phyloP scores from a whole-genome alignment of 1,140 invertebrate species.

The Tetragonula clypearis region DNA sequence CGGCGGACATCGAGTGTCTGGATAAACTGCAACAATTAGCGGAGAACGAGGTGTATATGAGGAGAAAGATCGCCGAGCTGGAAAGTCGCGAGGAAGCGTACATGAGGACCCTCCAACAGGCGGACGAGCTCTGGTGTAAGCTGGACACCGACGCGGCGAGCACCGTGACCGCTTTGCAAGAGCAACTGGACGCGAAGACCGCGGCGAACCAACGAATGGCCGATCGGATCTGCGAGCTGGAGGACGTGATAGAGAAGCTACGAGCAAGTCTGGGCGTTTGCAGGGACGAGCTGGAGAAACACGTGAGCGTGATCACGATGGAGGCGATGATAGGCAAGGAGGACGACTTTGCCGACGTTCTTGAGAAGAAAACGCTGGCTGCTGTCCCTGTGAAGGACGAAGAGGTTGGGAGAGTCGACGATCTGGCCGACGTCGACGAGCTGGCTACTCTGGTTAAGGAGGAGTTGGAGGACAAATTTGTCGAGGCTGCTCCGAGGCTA shows the following conservation, averaged over 20 bases:
- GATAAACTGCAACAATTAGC: conserved; percentile 73
- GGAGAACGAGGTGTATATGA: conserved; percentile 72
- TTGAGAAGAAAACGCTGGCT: background rate
- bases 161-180: conserved; percentile 75
- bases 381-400: background rate
- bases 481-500: background rate
- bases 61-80: conserved; percentile 84
- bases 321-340: conserved; percentile 58
- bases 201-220: conserved; percentile 69
- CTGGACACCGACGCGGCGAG: conserved; percentile 81
- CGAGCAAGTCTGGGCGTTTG: conserved; percentile 38
- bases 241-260: conserved; percentile 65
- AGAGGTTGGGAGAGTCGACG: conserved; percentile 35
- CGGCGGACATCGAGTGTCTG: conserved; percentile 70
- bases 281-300: conserved; percentile 54
- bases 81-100: conserved; percentile 87
- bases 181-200: conserved; percentile 69
- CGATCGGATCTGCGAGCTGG: conserved; percentile 60
- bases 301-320: conserved; percentile 43
- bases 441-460: conserved; percentile 2
- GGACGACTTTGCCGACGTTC: conserved; percentile 57
- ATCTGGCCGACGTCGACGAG: conserved; percentile 23
- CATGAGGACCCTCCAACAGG: conserved; percentile 87
- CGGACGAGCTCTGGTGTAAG: conserved; percentile 88
- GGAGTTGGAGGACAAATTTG: background rate